Conservation (phyloP, 2,797 vertebrate species). For the Phataginus tricuspis region DNA sequence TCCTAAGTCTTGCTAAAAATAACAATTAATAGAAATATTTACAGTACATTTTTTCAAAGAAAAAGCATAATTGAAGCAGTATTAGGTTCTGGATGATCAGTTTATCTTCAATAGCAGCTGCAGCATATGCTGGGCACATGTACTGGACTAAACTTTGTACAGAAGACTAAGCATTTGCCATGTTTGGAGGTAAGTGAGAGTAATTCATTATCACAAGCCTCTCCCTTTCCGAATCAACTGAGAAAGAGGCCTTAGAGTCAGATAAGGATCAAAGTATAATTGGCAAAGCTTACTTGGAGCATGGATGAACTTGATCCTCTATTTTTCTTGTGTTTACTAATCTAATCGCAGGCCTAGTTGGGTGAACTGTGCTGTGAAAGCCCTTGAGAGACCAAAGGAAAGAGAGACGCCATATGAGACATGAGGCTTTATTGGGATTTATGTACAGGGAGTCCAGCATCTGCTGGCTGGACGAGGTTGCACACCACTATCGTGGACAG, state of each 20-base stretch:
- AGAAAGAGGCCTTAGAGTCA: neutral
- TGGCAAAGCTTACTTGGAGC: neutral
- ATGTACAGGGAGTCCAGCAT: too few species aligned
- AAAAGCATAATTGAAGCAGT: neutral
- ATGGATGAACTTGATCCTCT: neutral
- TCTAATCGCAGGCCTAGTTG: too few species aligned
- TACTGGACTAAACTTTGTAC: neutral
- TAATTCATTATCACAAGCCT: neutral
- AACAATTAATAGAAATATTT: neutral
- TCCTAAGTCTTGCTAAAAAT: neutral
- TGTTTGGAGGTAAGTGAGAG: neutral
- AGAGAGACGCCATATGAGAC: too few species aligned
- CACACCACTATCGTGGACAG: too few species aligned
- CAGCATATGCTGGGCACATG: neutral
- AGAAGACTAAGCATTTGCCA: neutral
- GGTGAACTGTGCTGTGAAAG: too few species aligned
- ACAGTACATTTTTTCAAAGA: neutral
- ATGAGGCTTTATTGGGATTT: too few species aligned
- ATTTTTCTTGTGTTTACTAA: neutral
- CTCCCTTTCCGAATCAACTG: neutral
- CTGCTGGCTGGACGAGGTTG: too few species aligned
- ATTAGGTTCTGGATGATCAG: neutral
- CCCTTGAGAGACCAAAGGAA: too few species aligned
- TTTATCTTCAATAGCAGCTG: neutral
- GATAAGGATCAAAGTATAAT: neutral